Evolutionary conservation across 2,888 invertebrate species (phyloP), one percentile per base, ranked within the genome.

Genomic region (Azorinus chamasolen): DNA sequence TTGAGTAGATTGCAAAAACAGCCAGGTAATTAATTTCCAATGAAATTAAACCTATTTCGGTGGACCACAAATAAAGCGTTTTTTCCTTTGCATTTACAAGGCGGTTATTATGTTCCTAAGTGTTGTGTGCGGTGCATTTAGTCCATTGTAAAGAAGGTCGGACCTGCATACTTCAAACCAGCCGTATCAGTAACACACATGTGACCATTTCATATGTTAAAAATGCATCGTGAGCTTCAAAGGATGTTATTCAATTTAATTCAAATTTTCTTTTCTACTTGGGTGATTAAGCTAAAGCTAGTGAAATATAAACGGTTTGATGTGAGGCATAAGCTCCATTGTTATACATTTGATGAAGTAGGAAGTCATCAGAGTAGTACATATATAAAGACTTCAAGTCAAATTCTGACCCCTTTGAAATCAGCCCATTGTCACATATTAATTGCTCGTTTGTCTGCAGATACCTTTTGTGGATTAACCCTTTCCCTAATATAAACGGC

Each of bases 281-380:
- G 41, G 43, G 18, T 37, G 64, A 70, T 70, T 65, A 65, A 45
- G 50, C 71, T 71, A 54, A 54, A 62, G 64, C 53, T 57, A 48
- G 48, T 71, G 76, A 65, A 76, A 76, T 65, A 57, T 39, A 70
- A 71, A 70, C 76, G 45, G 70, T 70, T 76, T 76, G 76, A 76
- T 48, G 76, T 76, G n/a, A 3, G 62, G 62, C 65, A 76, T 71
- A 71, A 68, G 71, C 65, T 62, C 76, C 66, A 62, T 76, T 76
- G 76, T 76, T 76, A 62, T 70, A 62, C 62, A 70, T 76, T 71
- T 76, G 76, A 76, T 76, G 58, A 70, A 71, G 65, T 71, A 45
- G 45, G 45, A 41, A 46, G 46, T 4, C 32, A 32, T 32, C 32
- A 4, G 53, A 57, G 57, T 66, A 20, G 57, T 32, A 54, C 22